Conservation (phyloP, 2,113 vertebrate genomes). For the Setophaga coronata region DNA sequence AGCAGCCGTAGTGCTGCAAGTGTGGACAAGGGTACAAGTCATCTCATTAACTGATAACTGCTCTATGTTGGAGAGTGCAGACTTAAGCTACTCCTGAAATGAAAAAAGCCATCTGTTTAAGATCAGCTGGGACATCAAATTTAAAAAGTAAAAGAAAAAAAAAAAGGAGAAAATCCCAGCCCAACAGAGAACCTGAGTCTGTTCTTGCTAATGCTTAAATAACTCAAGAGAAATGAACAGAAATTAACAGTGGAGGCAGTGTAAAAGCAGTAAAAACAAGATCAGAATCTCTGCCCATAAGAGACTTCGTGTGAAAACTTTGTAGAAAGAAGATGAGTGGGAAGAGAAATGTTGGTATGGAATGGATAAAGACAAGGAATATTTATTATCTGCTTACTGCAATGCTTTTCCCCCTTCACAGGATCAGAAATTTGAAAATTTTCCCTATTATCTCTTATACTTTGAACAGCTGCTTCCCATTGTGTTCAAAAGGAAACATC, state of each 20-base stretch:
- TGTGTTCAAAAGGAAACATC: not conserved
- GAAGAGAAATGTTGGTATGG: not conserved
- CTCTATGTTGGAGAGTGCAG: not conserved
- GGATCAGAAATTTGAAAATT: not conserved
- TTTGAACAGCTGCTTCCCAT: not conserved
- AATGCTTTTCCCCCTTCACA: not conserved
- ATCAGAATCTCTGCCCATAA: not conserved
- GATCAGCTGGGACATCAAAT: constrained; percentile 46
- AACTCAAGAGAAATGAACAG: constrained; percentile 4
- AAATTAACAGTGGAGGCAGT: not conserved
- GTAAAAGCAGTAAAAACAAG: not conserved
- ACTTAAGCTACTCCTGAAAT: constrained; percentile 29
- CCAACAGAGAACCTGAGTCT: not conserved
- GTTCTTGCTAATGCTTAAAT: not conserved
- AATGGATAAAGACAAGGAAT: not conserved
- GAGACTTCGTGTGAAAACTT: not conserved
- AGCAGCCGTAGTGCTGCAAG: not conserved
- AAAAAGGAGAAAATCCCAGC: not conserved
- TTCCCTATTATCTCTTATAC: not conserved
- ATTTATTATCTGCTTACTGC: not conserved
- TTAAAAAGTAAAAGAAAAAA: not conserved
- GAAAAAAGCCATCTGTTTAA: constrained; percentile 27
- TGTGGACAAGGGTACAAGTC: constrained; percentile 50
- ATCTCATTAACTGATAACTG: constrained; percentile 66
- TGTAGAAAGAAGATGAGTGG: not conserved